phyloP scores from a whole-genome alignment of 2,888 invertebrate species.

The Noctua janthe region DNA sequence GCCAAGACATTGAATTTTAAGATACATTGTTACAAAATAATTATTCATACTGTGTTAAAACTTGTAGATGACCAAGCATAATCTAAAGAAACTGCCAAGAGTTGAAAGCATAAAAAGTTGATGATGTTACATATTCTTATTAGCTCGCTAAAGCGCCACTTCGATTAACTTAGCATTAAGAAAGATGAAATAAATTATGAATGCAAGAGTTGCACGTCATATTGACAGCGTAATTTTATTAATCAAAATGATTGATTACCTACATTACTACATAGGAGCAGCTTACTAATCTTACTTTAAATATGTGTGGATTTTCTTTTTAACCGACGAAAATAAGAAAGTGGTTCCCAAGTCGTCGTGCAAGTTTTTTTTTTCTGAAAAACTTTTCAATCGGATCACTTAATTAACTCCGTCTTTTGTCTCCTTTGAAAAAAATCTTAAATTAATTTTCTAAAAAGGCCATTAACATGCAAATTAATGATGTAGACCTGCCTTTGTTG shows the following conservation, averaged over 20 bases:
- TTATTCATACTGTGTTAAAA: not conserved
- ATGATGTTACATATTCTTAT: conserved; percentile 6
- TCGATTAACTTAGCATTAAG: conserved; percentile 16
- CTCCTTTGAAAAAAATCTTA: not conserved
- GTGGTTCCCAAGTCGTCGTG: not conserved
- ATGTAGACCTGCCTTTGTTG: not conserved
- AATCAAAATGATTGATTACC: conserved; percentile 6
- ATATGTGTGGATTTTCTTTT: not conserved
- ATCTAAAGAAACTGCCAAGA: conserved; percentile 5
- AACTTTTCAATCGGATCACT: not conserved
- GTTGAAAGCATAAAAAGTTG: not conserved
- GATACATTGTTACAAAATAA: not conserved
- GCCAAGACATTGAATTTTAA: conserved; percentile 19
- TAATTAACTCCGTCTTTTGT: not conserved
- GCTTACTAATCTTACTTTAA: not conserved
- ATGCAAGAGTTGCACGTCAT: conserved; percentile 4
- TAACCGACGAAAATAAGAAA: not conserved
- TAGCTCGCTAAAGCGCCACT: not conserved
- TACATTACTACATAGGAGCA: not conserved
- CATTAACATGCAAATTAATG: not conserved
- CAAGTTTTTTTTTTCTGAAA: not conserved
- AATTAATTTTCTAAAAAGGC: not conserved
- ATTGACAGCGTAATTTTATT: conserved; percentile 1
- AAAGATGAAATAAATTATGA: conserved; percentile 7
- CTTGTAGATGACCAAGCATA: conserved; percentile 9